Conservation (phyloP, 2,113 vertebrate species). For the Percina caprodes region DNA sequence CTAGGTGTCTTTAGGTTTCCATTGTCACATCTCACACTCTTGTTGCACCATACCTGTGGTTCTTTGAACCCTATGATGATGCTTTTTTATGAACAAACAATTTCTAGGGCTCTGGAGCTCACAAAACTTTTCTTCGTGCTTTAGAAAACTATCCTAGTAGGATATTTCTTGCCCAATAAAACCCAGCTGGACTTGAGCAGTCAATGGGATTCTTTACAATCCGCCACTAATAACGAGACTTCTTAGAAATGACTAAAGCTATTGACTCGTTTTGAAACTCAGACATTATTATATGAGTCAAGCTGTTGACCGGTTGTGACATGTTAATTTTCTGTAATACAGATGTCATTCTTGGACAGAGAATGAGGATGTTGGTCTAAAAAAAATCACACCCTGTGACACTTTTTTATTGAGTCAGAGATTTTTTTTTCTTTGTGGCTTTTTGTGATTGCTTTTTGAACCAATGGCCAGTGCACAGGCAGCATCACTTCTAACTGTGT, state of each 20-base stretch:
- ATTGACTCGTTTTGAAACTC: background rate
- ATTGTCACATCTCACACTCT: background rate
- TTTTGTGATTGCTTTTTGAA: constrained; percentile 19
- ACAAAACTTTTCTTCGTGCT: background rate
- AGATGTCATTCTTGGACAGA: constrained; percentile 15
- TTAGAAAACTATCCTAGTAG: background rate
- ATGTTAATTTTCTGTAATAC: constrained; percentile 35
- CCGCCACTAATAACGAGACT: background rate
- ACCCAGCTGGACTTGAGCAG: background rate
- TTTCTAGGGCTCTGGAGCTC: background rate
- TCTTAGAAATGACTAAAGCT: constrained; percentile 3
- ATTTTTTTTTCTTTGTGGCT: constrained; percentile 16
- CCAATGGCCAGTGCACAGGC: background rate
- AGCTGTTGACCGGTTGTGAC: constrained; percentile 31
- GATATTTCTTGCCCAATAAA: background rate
- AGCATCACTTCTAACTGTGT: background rate
- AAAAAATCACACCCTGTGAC: background rate
- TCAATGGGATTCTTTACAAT: background rate
- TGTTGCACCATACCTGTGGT: background rate
- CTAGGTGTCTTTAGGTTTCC: constrained; percentile 16
- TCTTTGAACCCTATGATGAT: background rate
- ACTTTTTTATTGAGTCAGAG: constrained; percentile 10
- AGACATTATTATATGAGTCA: constrained; percentile 17
- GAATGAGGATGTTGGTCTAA: constrained; percentile 40
- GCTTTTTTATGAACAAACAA: constrained; percentile 12